Percentiles rank a stretch among this genome's conserved stretches.
Conservation (phyloP, 2,797 vertebrate species). For the Allobates femoralis region DNA sequence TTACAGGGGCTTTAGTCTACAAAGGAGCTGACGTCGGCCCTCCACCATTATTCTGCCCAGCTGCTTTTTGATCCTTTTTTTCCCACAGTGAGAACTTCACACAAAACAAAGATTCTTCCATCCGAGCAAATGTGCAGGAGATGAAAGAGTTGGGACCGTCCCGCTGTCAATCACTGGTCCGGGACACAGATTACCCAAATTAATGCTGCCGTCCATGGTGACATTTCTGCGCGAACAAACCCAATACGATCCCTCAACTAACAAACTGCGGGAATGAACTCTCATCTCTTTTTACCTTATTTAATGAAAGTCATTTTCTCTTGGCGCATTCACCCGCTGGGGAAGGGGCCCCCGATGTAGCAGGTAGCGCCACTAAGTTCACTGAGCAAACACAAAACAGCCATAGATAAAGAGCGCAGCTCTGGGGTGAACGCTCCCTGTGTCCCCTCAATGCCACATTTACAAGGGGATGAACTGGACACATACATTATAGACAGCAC, state of each 20-base stretch:
- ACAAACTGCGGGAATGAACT: slow-evolving; percentile 57
- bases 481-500: background rate
- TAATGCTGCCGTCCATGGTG: slow-evolving; percentile 62
- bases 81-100: slow-evolving; percentile 78
- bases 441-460: background rate
- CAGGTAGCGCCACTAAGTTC: slow-evolving; percentile 63
- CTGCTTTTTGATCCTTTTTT: slow-evolving; percentile 79
- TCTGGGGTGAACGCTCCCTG: background rate
- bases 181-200: slow-evolving; percentile 73
- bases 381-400: slow-evolving; percentile 61
- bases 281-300: slow-evolving; percentile 47
- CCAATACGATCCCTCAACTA: slow-evolving; percentile 50
- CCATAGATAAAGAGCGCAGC: background rate
- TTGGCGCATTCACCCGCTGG: slow-evolving; percentile 51
- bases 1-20: slow-evolving; percentile 68
- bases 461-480: background rate
- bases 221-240: slow-evolving; percentile 62
- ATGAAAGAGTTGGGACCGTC: slow-evolving; percentile 78
- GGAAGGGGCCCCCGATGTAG: slow-evolving; percentile 60
- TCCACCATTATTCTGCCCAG: slow-evolving; percentile 81
- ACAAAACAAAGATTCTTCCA: slow-evolving; percentile 69
- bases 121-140: slow-evolving; percentile 73
- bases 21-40: slow-evolving; percentile 75
- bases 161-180: slow-evolving; percentile 73
- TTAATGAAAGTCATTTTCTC: slow-evolving; percentile 59